A percentile compares a stretch with the other conserved stretches of the same genome.
Conservation (phyloP, 2,888 invertebrate species). For the Melipona bicolor region DNA sequence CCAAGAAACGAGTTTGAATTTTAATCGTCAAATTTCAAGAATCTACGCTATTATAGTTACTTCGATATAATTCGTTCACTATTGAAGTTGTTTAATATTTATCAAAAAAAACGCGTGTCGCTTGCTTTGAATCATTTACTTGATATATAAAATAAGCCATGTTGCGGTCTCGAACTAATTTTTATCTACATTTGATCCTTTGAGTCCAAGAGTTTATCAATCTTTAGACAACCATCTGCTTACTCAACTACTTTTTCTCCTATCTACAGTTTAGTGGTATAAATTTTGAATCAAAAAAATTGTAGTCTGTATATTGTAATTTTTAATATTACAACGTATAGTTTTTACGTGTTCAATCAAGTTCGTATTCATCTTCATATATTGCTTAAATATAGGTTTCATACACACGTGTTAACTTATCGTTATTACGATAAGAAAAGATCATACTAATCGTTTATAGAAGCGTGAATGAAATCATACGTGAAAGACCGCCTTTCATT, state of each 20-base stretch:
- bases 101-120: background rate
- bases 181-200: constrained; percentile 65
- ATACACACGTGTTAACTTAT: background rate
- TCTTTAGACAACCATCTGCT: constrained; percentile 43
- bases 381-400: background rate
- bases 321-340: background rate
- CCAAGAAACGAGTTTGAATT: background rate
- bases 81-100: constrained; percentile 17
- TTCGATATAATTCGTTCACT: background rate
- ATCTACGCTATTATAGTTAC: background rate
- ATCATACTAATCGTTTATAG: constrained; percentile 37
- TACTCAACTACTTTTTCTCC: constrained; percentile 52
- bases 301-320: background rate
- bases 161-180: constrained; percentile 20
- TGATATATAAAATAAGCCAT: background rate
- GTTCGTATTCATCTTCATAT: background rate
- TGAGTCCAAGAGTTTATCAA: constrained; percentile 70
- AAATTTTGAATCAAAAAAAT: background rate
- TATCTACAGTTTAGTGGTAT: background rate
- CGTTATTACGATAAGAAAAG: constrained; percentile 56
- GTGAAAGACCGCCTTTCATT: constrained; percentile 40
- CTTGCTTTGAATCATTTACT: background rate
- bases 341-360: background rate
- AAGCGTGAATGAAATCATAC: constrained; percentile 55
- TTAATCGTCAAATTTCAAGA: background rate